Conservation (phyloP, 2,797 vertebrate genomes). For the Tolypeutes matacus region DNA sequence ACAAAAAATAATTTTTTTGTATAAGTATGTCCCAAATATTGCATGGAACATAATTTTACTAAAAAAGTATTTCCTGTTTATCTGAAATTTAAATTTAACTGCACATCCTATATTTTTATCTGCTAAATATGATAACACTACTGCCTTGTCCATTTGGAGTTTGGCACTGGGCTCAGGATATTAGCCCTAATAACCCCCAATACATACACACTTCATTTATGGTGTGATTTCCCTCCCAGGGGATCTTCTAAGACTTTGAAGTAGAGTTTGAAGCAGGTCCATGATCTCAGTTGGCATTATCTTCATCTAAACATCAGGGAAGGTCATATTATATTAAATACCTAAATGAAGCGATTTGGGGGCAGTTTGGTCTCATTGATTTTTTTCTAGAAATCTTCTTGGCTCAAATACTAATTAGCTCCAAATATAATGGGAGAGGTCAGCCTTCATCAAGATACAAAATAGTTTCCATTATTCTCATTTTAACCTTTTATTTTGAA, state of each 20-base stretch:
- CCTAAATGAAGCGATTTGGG: neutral
- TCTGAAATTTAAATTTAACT: neutral
- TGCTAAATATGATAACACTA: no score
- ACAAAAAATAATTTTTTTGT: no score
- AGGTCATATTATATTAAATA: neutral
- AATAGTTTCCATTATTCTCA: neutral
- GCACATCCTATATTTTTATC: no score
- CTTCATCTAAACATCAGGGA: neutral
- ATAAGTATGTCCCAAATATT: no score
- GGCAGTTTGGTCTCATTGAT: neutral
- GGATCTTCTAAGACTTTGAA: neutral
- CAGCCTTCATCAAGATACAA: neutral
- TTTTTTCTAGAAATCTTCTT: neutral
- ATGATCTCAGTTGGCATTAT: neutral
- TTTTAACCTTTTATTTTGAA: no score
- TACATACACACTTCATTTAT: neutral
- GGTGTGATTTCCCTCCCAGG: neutral
- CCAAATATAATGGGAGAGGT: neutral
- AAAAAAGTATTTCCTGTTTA: neutral
- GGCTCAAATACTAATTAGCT: constrained; percentile 12
- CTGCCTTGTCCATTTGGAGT: neutral
- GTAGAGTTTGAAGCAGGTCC: neutral
- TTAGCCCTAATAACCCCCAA: neutral
- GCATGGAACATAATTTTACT: neutral
- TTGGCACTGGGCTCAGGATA: neutral